Evolutionary conservation across 2,888 invertebrate species (phyloP), one percentile per base, ranked within the genome.

Genomic region (Agonum fuliginosum): DNA sequence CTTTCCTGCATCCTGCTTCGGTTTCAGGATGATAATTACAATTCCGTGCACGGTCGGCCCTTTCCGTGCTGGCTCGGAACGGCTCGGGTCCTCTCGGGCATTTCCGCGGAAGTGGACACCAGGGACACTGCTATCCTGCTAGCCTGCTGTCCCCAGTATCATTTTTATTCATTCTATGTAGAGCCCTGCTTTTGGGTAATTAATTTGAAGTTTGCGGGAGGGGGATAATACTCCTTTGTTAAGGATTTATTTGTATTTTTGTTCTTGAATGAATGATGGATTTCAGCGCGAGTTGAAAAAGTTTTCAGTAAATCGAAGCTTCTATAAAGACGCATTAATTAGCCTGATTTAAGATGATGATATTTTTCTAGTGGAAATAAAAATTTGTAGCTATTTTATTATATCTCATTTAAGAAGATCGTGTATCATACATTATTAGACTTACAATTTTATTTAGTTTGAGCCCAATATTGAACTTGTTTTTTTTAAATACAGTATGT

Each of bases 161-260:
- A 62, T 62, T 62, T 62, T 62, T 62, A 62, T 62, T 27, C 58
- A 62, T 62, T 62, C 58, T 62, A 62, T 62, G 30, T 48, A 10
- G 19, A 17, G 14, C 58, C 58, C 30, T 54, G 22, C 54, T 54
- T 62, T 30, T 19, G 58, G 30, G 30, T 62, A 62, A 62, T 62
- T 62, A 62, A 62, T 62, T 62, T 30, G 14, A 62, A 62, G 58
- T 62, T 62, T 62, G 8, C 17, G 58, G 30, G 30, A 22, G 54
- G 54, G 54, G 58, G 30, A 62, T 62, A 62, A 62, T 62, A 62
- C 58, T 30, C 58, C 19, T 62, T 62, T 62, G 58, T 62, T 62
- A 62, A 27, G 17, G 58, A 62, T 62, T 30, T 62, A 62, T 62
- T 62, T 62, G 58, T 62, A 62, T 62, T 62, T 62, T 62, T 62